These are phyloP conservation scores for Aramus guarauna DNA, from an alignment of 2,113 vertebrate species.

Conservation along the genomic window DNA sequence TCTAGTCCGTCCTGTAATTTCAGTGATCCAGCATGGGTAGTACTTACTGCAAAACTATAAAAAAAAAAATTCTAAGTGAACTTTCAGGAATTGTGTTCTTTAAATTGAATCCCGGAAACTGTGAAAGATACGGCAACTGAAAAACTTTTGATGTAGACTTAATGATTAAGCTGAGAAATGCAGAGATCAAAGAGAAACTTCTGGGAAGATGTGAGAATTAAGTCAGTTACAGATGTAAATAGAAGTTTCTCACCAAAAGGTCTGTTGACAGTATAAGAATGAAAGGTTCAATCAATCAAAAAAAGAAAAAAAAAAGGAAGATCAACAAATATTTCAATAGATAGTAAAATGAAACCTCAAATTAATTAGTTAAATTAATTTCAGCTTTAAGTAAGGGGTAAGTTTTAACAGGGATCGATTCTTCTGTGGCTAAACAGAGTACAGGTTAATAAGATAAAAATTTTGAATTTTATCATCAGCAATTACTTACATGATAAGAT, in stretches of 20 bases:
- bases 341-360: constrained; percentile 6
- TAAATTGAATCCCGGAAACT: not conserved
- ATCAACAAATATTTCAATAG: not conserved
- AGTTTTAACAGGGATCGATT: not conserved
- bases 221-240: constrained; percentile 20
- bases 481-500: not conserved
- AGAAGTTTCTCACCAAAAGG: not conserved
- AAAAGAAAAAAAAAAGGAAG: not conserved
- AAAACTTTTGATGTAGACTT: not conserved
- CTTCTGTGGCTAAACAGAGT: not conserved
- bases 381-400: not conserved
- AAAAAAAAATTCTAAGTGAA: not conserved
- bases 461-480: not conserved
- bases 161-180: constrained; percentile 32
- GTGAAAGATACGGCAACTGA: not conserved
- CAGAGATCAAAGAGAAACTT: constrained; percentile 30
- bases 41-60: not conserved
- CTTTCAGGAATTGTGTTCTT: not conserved
- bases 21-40: not conserved
- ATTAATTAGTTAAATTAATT: not conserved
- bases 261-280: constrained; percentile 13
- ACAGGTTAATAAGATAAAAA: not conserved
- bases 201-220: constrained; percentile 12
- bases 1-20: not conserved
- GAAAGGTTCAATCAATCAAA: not conserved